These are phyloP conservation scores for Drosophila leonis DNA, from an alignment of 2,888 invertebrate species.

Conservation along the genomic window DNA sequence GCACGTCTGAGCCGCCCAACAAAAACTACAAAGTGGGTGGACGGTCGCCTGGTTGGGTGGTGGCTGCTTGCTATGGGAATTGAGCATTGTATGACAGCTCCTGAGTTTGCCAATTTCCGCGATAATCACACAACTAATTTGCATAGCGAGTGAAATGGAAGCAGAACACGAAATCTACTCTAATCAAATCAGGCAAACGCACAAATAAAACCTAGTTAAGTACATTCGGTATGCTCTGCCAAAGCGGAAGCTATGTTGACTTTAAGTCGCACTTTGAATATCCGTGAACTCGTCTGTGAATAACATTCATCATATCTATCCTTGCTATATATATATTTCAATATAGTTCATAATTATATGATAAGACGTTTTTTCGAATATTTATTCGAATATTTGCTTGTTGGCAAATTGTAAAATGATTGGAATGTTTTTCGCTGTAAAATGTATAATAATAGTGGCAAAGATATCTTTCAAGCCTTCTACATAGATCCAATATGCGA, in stretches of 20 bases:
- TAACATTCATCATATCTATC: no score
- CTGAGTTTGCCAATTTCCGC: conserved; percentile 60
- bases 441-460: no score
- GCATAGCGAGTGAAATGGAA: conserved; percentile 59
- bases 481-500: no score
- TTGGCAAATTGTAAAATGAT: no score
- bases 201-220: conserved; percentile 35
- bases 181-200: conserved; percentile 61
- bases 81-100: conserved; percentile 4
- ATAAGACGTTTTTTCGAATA: no score
- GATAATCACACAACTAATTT: conserved; percentile 73
- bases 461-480: no score
- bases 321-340: no score
- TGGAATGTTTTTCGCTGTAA: no score
- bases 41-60: neutral
- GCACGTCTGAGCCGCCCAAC: conserved; percentile 56
- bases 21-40: conserved; percentile 50
- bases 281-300: neutral
- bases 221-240: neutral
- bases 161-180: conserved; percentile 41
- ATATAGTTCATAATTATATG: no score
- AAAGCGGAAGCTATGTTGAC: neutral
- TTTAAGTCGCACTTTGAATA: neutral
- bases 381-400: no score
- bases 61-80: conserved; percentile 6